Conservation (phyloP, 2,113 vertebrate genomes). For the Nibea albiflora region DNA sequence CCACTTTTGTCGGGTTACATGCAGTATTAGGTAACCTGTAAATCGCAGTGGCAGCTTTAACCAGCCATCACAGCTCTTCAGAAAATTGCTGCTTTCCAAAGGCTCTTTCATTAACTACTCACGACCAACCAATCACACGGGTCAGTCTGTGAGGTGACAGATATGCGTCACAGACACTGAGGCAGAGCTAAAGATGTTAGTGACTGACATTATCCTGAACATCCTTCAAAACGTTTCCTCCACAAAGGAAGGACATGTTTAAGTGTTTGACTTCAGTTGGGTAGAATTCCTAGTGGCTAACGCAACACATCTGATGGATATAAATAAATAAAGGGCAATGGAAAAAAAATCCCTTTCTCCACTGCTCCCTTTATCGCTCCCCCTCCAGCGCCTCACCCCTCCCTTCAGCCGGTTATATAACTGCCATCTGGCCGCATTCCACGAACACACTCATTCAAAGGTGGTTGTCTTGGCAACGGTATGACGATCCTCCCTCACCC, state of each 20-base stretch:
- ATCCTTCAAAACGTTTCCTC: background rate
- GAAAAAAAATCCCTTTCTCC: slow-evolving; percentile 69
- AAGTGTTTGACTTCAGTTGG: background rate
- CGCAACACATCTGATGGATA: slow-evolving; percentile 47
- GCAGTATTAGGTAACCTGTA: slow-evolving; percentile 74
- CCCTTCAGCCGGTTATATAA: slow-evolving; percentile 83
- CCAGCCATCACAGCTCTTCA: slow-evolving; percentile 50
- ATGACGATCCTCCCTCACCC: slow-evolving; percentile 52
- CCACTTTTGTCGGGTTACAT: slow-evolving; percentile 65
- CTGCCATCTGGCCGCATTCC: slow-evolving; percentile 82
- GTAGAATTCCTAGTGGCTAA: slow-evolving; percentile 42
- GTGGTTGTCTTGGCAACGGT: slow-evolving; percentile 80
- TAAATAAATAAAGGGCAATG: slow-evolving; percentile 76
- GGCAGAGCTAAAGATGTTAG: slow-evolving; percentile 25
- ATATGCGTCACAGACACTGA: slow-evolving; percentile 47
- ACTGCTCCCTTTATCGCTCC: slow-evolving; percentile 64
- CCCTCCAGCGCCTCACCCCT: slow-evolving; percentile 62
- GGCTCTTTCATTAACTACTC: slow-evolving; percentile 56
- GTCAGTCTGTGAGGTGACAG: slow-evolving; percentile 32
- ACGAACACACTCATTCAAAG: slow-evolving; percentile 82
- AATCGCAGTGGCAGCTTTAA: slow-evolving; percentile 56
- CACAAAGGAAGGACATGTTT: slow-evolving; percentile 28
- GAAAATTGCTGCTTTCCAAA: slow-evolving; percentile 58
- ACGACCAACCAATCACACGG: slow-evolving; percentile 43
- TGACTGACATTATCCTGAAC: slow-evolving; percentile 24